Conservation (phyloP, 2,797 vertebrate genomes). For the Garrulus glandarius region DNA sequence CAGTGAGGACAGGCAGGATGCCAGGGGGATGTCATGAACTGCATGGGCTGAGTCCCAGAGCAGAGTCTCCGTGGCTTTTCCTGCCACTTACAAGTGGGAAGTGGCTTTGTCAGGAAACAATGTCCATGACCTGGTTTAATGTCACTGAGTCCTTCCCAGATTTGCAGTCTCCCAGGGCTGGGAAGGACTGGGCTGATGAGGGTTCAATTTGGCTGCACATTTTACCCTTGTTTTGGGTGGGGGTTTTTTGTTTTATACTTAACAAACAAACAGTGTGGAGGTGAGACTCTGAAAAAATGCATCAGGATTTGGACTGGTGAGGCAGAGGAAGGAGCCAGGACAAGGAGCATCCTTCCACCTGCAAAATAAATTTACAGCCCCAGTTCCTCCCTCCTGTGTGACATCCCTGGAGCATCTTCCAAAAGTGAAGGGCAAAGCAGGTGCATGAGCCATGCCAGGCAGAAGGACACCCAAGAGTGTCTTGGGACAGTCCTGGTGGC, state of each 20-base stretch:
- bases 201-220: not conserved
- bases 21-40: not conserved
- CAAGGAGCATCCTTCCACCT: not conserved
- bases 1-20: not conserved
- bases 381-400: not conserved
- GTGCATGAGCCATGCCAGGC: not conserved
- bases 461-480: not conserved
- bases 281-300: not conserved
- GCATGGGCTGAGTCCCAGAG: rapidly evolving
- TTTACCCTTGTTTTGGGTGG: not conserved
- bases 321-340: not conserved
- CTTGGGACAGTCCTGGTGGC: not conserved
- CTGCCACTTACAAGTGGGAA: not conserved
- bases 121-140: not conserved
- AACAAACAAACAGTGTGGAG: not conserved
- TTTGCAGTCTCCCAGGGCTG: not conserved
- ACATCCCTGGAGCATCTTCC: not conserved
- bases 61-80: rapidly evolving
- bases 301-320: not conserved
- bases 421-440: not conserved
- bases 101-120: not conserved
- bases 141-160: not conserved
- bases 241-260: not conserved
- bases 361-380: not conserved
- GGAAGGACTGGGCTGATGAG: not conserved